These are phyloP conservation scores for Sterrhoptilus dennistouni DNA, from an alignment of 2,113 vertebrate species.

Conservation along the genomic window DNA sequence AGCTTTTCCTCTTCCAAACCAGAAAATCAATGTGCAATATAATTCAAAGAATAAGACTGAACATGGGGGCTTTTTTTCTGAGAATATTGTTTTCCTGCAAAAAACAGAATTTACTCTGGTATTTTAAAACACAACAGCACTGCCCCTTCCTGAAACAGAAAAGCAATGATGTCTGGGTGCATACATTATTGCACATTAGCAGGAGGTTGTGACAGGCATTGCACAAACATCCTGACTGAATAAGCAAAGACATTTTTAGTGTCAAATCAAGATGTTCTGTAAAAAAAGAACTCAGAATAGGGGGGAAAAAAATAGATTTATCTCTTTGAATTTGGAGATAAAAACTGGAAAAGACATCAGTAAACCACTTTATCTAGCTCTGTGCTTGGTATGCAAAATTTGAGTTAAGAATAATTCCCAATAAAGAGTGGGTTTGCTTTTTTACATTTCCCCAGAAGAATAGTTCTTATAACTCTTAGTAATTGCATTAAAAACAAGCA, in stretches of 20 bases:
- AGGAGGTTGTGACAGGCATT: not conserved
- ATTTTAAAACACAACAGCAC: not conserved
- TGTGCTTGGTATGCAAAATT: not conserved
- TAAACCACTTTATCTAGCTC: not conserved
- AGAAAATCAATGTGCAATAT: not conserved
- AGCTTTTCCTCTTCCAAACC: accelerated
- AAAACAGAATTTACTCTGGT: not conserved
- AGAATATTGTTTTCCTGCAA: not conserved
- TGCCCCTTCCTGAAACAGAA: not conserved
- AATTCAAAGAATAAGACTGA: not conserved
- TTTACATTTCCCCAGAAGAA: not conserved
- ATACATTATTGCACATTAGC: not conserved
- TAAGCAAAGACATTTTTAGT: not conserved
- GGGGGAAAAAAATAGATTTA: not conserved
- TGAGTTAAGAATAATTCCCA: not conserved
- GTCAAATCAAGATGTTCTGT: not conserved
- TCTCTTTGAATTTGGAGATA: not conserved
- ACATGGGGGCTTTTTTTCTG: too few species aligned
- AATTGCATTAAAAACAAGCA: not conserved
- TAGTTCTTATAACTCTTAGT: not conserved
- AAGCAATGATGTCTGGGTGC: not conserved
- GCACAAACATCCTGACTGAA: not conserved
- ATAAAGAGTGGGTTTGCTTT: accelerated
- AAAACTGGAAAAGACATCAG: not conserved
- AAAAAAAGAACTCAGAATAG: not conserved